Percentiles rank a stretch among this genome's conserved stretches.
Conservation (phyloP, 2,888 invertebrate genomes). For the Hirudinaria manillensis region DNA sequence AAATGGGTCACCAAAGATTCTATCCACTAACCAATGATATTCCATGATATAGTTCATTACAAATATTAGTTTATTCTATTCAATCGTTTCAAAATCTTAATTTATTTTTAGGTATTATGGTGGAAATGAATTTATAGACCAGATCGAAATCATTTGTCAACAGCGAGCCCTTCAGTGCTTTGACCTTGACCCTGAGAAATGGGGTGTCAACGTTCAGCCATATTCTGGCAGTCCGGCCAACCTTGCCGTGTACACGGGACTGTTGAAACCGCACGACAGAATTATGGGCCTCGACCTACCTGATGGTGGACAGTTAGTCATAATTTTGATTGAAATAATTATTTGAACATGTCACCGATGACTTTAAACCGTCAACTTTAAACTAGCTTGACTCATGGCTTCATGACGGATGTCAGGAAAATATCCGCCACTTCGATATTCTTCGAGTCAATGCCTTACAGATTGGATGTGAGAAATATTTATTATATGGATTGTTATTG, state of each 20-base stretch:
- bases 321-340: neutral
- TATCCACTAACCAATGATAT: too few relatives aligned
- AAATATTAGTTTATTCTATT: neutral
- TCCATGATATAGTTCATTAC: too few relatives aligned
- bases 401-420: constrained; percentile 80
- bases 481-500: neutral
- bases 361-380: neutral
- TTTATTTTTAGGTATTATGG: constrained; percentile 78
- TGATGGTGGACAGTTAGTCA: constrained; percentile 77
- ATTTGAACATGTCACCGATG: neutral
- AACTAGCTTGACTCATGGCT: constrained; percentile 59
- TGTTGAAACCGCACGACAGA: constrained; percentile 77
- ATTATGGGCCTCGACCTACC: constrained; percentile 93
- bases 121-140: constrained; percentile 89
- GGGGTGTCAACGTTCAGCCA: constrained; percentile 97
- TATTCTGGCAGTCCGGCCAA: constrained; percentile 94
- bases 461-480: constrained; percentile 59
- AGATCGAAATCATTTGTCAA: constrained; percentile 83
- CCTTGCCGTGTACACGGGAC: constrained; percentile 87
- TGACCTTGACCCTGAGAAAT: constrained; percentile 71
- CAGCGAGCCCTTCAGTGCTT: constrained; percentile 78
- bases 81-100: neutral
- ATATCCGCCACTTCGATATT: constrained; percentile 94
- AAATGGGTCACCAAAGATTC: too few relatives aligned
- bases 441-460: constrained; percentile 97